Evolutionary conservation across 2,888 invertebrate genomes (phyloP), one percentile per base, ranked within the genome.

Genomic region (Xiphydria camelus): DNA sequence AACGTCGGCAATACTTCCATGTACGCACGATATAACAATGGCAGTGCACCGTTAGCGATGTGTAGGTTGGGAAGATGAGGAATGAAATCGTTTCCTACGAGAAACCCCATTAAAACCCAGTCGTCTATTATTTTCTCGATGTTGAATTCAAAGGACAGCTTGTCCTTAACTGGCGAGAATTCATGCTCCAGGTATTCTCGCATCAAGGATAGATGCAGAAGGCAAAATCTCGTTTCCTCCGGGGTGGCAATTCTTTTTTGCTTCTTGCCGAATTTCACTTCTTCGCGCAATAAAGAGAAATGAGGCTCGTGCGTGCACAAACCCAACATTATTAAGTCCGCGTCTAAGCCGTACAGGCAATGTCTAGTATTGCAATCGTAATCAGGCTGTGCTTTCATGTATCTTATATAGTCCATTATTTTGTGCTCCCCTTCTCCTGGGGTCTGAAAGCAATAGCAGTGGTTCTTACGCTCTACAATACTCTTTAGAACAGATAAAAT

Each of bases 381-480:
- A 48, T 84, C 86, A 0, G 89, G 85, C 70, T 89, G 86, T 0
- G 92, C 83, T 61, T 92, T 89, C 65, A 92, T 82, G 77, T 85
- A 90, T 2, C 98, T 83, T 59, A 99, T 97, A 70, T 94, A 98
- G 75, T 98, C 98, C 97, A 98, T 97, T 51, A 98, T 94, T 78
- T 98, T 98, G 72, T 96, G 96, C 75, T 97, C 96, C 1, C 96
- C 98, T 80, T 98, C 98, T 1, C 98, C 98, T 1, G 97, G 96
- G 2, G 92, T 88, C 88, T 89, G 57, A 43, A 66, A 71, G 55
- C 53, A 41, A 53, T 15, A 14, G n/a, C n/a, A 41, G n/a, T 9
- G 17, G 22, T 39, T 14, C 20, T 4, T n/a, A 4, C 20, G 22
- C 12, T 15, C 14, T 22, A 25, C 12, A 18, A n/a, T n/a, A n/a